Percentiles rank a stretch among this genome's conserved stretches.
Evolutionary conservation across 2,888 invertebrate species (phyloP).

Genomic region (Mantis religiosa): DNA sequence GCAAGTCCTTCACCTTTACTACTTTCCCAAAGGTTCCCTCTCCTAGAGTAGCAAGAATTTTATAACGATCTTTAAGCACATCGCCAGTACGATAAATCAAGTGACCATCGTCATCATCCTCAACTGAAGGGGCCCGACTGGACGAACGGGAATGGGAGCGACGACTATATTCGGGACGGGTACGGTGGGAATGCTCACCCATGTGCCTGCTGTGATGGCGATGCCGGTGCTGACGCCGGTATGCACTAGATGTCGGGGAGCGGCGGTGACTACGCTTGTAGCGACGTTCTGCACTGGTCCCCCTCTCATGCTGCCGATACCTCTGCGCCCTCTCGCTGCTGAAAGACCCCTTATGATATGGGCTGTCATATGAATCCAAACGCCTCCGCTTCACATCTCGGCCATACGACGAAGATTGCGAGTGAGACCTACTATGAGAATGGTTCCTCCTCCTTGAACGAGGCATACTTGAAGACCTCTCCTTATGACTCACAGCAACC

Average conservation of each 20-base stretch:
- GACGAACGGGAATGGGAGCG: conserved; percentile 8
- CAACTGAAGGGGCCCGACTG: conserved; percentile 71
- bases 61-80: conserved; percentile 98
- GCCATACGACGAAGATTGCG: conserved; percentile 53
- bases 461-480: conserved; percentile 17
- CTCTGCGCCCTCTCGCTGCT: conserved; percentile 59
- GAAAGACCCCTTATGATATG: conserved; percentile 53
- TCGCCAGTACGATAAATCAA: conserved; percentile 99
- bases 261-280: conserved; percentile 79
- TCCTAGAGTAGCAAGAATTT: conserved; percentile 95
- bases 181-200: background rate
- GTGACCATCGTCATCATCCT: conserved; percentile 99
- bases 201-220: conserved; percentile 5
- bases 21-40: conserved; percentile 99
- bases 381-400: conserved; percentile 63
- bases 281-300: conserved; percentile 73
- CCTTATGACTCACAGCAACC: background rate
- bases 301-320: conserved; percentile 62
- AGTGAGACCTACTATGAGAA: conserved; percentile 43
- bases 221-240: conserved; percentile 5
- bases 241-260: conserved; percentile 2
- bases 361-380: conserved; percentile 59
- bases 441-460: conserved; percentile 25
- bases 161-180: background rate
- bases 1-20: conserved; percentile 94